Evolutionary conservation across 2,113 vertebrate genomes (phyloP), one percentile per base, ranked within the genome.

Genomic region (Eptesicus fuscus): DNA sequence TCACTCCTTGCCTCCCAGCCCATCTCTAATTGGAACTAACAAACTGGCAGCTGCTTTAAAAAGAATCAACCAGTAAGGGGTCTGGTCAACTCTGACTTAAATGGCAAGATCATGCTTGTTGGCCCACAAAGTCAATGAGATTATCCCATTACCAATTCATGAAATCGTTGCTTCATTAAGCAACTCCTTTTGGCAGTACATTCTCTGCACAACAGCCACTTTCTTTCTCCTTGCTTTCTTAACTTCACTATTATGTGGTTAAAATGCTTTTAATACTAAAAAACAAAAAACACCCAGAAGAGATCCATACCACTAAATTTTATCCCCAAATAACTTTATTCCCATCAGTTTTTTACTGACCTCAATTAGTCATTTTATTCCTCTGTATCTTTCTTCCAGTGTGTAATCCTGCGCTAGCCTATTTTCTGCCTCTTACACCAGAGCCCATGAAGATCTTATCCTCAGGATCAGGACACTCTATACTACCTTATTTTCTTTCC

Each of bases 251-350:
- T 44, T 82, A 59, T 7, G 65, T 10, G 35, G n/a, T 23, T 47
- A 69, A 59, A 47, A 40, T 51, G 16, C 32, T 77, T 80, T 73
- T 40, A 88, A 76, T 35, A 42, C 67, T 83, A 7, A 74, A 77
- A 80, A 93, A 56, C 32, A 70, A 79, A 20, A 18, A 47, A 77
- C 1, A 35, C 9, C 47, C 76, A 79, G 77, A 79, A 79, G 22
- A 77, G 37, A 79, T 16, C 23, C 32, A 49, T 4, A 90, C 11
- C 73, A 93, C 16, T 42, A 70, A 85, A 53, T 94, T 84, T 94
- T 69, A 93, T 28, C 61, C 23, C 44, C 59, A 77, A 71, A 88
- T 82, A 96, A 83, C 9, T 71, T 44, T 80, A 96, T 47, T 56
- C 20, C 3, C 84, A n/a, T 82, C n/a, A 47, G 74, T 83, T 90